phyloP scores from a whole-genome alignment of 2,888 invertebrate species.

The Aleiodes alternator region DNA sequence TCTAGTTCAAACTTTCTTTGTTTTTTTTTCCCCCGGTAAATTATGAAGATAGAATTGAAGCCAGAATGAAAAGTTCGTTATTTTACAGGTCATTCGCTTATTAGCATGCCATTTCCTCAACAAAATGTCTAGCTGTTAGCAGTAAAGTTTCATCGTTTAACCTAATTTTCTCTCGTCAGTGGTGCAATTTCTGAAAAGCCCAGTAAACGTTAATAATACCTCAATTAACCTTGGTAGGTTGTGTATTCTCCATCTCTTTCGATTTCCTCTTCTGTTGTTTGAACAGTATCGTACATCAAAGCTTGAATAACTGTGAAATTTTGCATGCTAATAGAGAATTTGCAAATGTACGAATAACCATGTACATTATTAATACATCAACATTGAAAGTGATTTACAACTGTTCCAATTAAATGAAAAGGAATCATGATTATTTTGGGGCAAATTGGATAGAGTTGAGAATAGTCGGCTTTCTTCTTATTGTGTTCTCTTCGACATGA shows the following conservation, averaged over 20 bases:
- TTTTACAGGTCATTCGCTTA: conserved; percentile 36
- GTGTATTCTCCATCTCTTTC: neutral
- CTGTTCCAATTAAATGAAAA: too few relatives aligned
- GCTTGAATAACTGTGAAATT: neutral
- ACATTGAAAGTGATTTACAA: too few relatives aligned
- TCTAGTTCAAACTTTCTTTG: too few relatives aligned
- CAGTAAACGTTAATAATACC: conserved; percentile 30
- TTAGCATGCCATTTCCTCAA: conserved; percentile 35
- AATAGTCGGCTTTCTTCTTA: too few relatives aligned
- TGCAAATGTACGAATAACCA: too few relatives aligned
- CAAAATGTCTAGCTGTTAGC: conserved; percentile 34
- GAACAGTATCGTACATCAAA: neutral
- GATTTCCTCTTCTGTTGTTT: neutral
- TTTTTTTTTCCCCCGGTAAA: too few relatives aligned
- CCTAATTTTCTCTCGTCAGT: conserved; percentile 35
- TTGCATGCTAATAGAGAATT: too few relatives aligned
- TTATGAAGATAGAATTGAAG: too few relatives aligned
- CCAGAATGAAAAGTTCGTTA: neutral
- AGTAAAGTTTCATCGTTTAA: conserved; percentile 42
- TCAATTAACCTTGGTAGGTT: conserved; percentile 39
- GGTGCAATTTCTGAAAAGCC: conserved; percentile 27
- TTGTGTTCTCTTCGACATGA: too few relatives aligned
- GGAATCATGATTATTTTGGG: too few relatives aligned
- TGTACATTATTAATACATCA: too few relatives aligned
- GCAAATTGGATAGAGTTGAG: too few relatives aligned